Evolutionary conservation across 2,888 invertebrate species (phyloP), one percentile per base, ranked within the genome.

Genomic region (Apantesis nais): DNA sequence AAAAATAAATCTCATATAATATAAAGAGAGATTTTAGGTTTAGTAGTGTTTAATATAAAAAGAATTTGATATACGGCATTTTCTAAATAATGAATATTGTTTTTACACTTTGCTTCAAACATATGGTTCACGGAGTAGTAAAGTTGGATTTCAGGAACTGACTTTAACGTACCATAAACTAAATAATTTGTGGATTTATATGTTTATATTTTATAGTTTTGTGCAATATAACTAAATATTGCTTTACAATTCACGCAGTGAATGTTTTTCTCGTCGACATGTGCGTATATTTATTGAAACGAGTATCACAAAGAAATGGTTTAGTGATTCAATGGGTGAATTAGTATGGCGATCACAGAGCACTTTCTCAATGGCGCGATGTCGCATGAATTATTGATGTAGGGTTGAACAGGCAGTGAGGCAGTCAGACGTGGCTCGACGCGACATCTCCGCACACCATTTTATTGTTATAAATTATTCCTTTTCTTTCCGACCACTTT

Each of bases 361-460:
- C 89, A 93, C 94, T 94, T 93, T 94, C 94, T 93, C 94, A 93
- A 94, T 94, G 94, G 92, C 87, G 90, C 92, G 92, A 88, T 90
- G 91, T 88, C 83, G 81, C 88, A 93, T 94, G 94, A 93, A 94
- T 94, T 92, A 95, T 94, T 92, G 88, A 94, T 93, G 90, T 81
- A 82, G 84, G 84, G 81, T 77, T 83, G 83, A 84, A 83, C 84
- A 84, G 85, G 80, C 85, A 84, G 83, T 83, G 83, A 86, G 83
- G 83, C 78, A 61, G 69, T 69, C 74, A 78, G 77, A 77, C 82
- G 79, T 79, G 76, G 73, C 73, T 75, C 69, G 74, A 74, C 80
- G 78, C 81, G 78, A 85, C 87, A 85, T 86, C 88, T 84, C 85
- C 78, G 82, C 85, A 79, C 86, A 82, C 87, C 87, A 87, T 90